phyloP scores from a whole-genome alignment of 2,888 invertebrate genomes.

The Agonopterix subpropinquella region DNA sequence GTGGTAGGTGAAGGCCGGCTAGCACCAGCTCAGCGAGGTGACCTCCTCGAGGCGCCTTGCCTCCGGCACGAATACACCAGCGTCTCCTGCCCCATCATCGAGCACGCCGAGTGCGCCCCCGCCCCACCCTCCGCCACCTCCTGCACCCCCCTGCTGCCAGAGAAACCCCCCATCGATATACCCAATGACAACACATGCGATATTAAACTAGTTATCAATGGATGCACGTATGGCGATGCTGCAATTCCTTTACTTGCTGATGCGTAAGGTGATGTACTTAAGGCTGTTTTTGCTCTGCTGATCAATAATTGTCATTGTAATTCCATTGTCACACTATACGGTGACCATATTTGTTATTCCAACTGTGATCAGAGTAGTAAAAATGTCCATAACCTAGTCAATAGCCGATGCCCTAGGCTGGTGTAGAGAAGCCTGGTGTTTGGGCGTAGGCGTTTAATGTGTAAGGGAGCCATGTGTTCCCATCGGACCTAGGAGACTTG shows the following conservation, averaged over 20 bases:
- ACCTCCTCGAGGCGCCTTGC: slow-evolving; percentile 64
- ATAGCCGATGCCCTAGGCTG: slow-evolving; percentile 8
- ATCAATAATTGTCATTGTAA: slow-evolving; percentile 3
- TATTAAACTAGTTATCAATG: slow-evolving; percentile 58
- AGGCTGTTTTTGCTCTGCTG: not conserved
- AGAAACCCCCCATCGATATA: slow-evolving; percentile 1
- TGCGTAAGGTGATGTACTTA: slow-evolving; percentile 26
- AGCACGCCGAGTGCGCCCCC: slow-evolving; percentile 47
- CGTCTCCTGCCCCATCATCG: slow-evolving; percentile 84
- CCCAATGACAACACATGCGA: slow-evolving; percentile 27
- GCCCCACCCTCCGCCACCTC: slow-evolving; percentile 11
- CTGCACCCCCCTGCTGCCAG: slow-evolving; percentile 6
- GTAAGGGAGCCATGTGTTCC: too few species aligned
- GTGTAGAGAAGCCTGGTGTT: not conserved
- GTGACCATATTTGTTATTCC: too few species aligned
- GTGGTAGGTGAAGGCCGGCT: slow-evolving; percentile 77
- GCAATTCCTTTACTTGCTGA: slow-evolving; percentile 59
- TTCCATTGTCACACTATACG: too few species aligned
- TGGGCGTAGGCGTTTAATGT: too few species aligned
- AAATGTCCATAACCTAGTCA: slow-evolving; percentile 34
- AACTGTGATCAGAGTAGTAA: not conserved
- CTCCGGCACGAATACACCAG: slow-evolving; percentile 72
- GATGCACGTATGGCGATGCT: slow-evolving; percentile 50
- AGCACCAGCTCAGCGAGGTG: slow-evolving; percentile 62
- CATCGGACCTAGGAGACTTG: too few species aligned